Evolutionary conservation across 2,888 invertebrate genomes (phyloP).

Genomic region (Odontocerum albicorne): DNA sequence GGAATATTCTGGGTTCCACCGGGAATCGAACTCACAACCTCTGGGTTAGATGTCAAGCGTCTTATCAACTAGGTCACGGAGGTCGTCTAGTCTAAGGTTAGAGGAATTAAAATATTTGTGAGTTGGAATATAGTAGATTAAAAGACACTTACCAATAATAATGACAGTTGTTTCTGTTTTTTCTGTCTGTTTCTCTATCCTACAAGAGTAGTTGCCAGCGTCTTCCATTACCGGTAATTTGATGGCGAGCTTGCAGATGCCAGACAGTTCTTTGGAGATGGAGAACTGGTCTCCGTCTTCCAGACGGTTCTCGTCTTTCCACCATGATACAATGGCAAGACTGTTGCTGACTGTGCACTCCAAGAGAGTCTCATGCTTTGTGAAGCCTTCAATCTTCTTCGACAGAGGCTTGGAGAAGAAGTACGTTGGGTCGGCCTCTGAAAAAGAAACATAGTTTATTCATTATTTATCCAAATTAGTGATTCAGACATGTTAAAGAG

Average conservation of each 20-base stretch:
- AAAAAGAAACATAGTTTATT: conserved; percentile 36
- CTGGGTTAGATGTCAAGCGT: no score
- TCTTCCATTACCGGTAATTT: conserved; percentile 82
- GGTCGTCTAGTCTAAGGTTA: no score
- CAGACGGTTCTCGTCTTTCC: conserved; percentile 77
- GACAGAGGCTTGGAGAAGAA: conserved; percentile 89
- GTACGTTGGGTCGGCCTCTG: conserved; percentile 93
- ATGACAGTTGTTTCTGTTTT: conserved; percentile 81
- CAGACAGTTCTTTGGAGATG: conserved; percentile 91
- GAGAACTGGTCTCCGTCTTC: conserved; percentile 80
- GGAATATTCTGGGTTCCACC: no score
- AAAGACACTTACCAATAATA: conserved; percentile 66
- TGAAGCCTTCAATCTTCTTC: conserved; percentile 86
- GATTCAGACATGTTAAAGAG: no score
- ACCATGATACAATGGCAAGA: conserved; percentile 95
- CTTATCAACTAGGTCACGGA: no score
- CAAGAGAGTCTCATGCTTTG: conserved; percentile 84
- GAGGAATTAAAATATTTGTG: conserved; percentile 3
- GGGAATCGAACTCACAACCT: no score
- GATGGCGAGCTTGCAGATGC: conserved; percentile 85
- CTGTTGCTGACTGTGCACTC: conserved; percentile 95
- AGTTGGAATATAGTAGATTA: conserved; percentile 38
- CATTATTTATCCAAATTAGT: no score
- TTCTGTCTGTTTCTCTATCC: conserved; percentile 85
- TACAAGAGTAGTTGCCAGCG: conserved; percentile 86